These are phyloP conservation scores for Cataglyphis cursor DNA, from an alignment of 2,888 invertebrate species.

Conservation along the genomic window DNA sequence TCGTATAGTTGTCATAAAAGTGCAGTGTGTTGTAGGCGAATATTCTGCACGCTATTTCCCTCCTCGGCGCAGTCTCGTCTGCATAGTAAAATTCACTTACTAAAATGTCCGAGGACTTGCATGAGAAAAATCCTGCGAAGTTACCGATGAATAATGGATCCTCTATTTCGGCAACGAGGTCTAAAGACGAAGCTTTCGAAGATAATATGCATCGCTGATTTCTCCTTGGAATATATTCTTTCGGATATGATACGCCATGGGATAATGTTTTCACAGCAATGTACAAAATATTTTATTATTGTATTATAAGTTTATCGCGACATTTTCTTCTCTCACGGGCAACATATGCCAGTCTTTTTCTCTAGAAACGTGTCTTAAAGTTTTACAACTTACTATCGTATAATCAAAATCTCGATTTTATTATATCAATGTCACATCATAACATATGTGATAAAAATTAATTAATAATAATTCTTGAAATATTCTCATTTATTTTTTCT, in stretches of 20 bases:
- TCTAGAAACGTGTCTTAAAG: slow-evolving; percentile 15
- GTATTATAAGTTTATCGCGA: slow-evolving; percentile 31
- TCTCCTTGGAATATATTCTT: slow-evolving; percentile 45
- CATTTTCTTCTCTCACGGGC: slow-evolving; percentile 27
- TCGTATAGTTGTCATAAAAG: slow-evolving; percentile 65
- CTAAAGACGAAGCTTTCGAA: slow-evolving; percentile 54
- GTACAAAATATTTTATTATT: slow-evolving; percentile 17
- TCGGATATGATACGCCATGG: slow-evolving; percentile 46
- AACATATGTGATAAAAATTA: neutral
- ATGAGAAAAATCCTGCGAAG: slow-evolving; percentile 66
- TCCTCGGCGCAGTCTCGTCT: slow-evolving; percentile 55
- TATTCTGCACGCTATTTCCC: slow-evolving; percentile 64
- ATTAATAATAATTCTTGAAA: neutral
- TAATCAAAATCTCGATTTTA: slow-evolving; percentile 22
- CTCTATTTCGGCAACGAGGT: slow-evolving; percentile 63
- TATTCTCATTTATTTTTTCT: neutral
- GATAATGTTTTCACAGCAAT: slow-evolving; percentile 46
- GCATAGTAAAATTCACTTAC: slow-evolving; percentile 76
- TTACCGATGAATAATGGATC: slow-evolving; percentile 79
- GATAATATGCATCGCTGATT: slow-evolving; percentile 61
- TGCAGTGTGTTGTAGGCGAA: slow-evolving; percentile 63
- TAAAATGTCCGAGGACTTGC: slow-evolving; percentile 70
- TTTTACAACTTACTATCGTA: neutral
- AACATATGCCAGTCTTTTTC: neutral
- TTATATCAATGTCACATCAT: neutral